These are phyloP conservation scores for Epinephelus awoara DNA, from an alignment of 2,797 vertebrate species.

Conservation along the genomic window DNA sequence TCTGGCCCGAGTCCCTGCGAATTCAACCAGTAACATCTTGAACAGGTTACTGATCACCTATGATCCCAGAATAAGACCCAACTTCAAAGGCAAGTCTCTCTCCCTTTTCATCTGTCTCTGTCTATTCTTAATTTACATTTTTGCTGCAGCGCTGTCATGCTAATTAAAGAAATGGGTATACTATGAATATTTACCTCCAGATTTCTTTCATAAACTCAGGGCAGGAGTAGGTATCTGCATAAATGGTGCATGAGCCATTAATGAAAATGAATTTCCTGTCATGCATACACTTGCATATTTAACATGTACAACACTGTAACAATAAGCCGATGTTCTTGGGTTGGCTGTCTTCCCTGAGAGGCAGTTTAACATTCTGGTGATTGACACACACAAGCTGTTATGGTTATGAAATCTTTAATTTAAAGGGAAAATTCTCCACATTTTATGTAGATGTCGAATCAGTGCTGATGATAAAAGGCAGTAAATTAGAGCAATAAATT, in stretches of 20 bases:
- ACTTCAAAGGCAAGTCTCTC: conserved; percentile 95
- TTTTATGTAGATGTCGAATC: too few relatives aligned
- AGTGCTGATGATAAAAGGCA: too few relatives aligned
- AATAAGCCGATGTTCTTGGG: not conserved
- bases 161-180: conserved; percentile 50
- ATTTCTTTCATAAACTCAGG: conserved; percentile 24
- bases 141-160: conserved; percentile 43
- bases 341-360: not conserved
- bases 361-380: not conserved
- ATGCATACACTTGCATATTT: not conserved
- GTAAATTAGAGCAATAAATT: too few relatives aligned
- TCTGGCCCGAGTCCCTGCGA: conserved; percentile 93
- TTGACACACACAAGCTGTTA: not conserved
- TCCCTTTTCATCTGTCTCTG: conserved; percentile 56
- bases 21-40: conserved; percentile 98
- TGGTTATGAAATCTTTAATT: not conserved
- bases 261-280: conserved; percentile 13
- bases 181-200: conserved; percentile 13
- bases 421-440: too few relatives aligned
- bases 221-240: conserved; percentile 9
- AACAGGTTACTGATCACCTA: conserved; percentile 96
- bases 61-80: conserved; percentile 97
- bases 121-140: conserved; percentile 57
- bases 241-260: conserved; percentile 5
- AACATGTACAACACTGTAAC: not conserved